phyloP scores from a whole-genome alignment of 2,797 vertebrate species.

The Phalanger gymnotis region DNA sequence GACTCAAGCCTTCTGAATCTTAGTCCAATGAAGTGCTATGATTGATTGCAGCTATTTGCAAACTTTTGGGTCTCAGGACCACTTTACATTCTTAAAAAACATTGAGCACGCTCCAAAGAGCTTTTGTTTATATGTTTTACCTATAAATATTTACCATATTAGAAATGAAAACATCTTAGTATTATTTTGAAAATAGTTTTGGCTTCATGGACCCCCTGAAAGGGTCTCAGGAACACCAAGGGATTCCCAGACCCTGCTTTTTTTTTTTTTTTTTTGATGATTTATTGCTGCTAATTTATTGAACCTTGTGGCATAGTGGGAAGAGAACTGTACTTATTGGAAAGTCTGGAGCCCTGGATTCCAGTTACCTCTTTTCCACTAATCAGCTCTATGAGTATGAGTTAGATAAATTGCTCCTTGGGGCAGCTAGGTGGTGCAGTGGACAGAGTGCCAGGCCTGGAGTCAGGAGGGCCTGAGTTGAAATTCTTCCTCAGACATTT shows the following conservation, averaged over 20 bases:
- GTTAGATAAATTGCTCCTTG: background rate
- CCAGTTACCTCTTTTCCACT: background rate
- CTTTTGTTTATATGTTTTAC: background rate
- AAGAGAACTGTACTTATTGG: background rate
- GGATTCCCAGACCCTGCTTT: background rate
- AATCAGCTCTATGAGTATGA: background rate
- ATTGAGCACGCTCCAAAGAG: background rate
- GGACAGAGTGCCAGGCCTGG: background rate
- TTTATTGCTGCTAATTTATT: background rate
- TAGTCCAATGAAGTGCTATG: no score
- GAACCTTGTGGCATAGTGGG: background rate
- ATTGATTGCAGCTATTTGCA: no score
- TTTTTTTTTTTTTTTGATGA: background rate
- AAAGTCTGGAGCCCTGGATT: background rate
- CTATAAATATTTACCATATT: background rate
- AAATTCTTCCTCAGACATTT: background rate
- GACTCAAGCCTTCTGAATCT: no score
- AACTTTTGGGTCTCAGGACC: no score
- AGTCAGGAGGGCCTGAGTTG: background rate
- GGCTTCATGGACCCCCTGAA: background rate
- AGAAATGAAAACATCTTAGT: background rate
- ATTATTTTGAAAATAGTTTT: background rate
- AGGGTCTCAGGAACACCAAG: background rate
- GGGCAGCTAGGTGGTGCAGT: background rate
- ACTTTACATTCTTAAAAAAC: background rate